phyloP scores from a whole-genome alignment of 2,797 vertebrate species.

The Poeciliopsis infans region DNA sequence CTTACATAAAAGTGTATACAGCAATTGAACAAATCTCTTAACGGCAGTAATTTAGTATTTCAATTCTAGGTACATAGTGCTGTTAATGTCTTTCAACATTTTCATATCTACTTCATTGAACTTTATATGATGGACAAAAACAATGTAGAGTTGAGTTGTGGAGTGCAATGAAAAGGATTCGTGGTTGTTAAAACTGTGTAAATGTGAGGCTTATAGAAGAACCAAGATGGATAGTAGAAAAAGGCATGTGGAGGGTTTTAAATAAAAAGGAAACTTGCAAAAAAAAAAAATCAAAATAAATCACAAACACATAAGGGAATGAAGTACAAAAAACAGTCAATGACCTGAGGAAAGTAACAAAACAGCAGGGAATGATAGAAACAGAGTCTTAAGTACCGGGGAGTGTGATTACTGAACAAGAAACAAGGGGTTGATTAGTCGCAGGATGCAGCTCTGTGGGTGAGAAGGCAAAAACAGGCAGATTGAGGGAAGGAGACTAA shows the following conservation, averaged over 20 bases:
- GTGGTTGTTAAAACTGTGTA: background rate
- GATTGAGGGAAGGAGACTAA: background rate
- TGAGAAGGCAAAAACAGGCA: background rate
- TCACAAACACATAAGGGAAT: too few species aligned
- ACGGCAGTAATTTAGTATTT: constrained; percentile 10
- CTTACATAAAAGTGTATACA: background rate
- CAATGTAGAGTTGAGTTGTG: background rate
- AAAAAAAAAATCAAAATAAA: too few species aligned
- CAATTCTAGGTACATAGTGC: background rate
- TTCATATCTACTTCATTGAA: background rate
- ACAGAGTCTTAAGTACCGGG: background rate
- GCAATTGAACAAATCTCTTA: background rate
- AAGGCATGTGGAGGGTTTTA: too few species aligned
- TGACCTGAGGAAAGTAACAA: background rate
- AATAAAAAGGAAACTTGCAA: too few species aligned
- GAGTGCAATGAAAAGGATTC: background rate
- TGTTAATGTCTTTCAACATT: constrained; percentile 1
- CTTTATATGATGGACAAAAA: background rate
- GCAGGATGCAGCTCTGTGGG: background rate
- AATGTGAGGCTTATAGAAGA: too few species aligned
- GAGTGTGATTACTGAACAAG: background rate
- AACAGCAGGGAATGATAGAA: background rate
- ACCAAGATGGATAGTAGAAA: too few species aligned
- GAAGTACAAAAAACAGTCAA: too few species aligned
- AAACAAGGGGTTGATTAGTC: background rate